Evolutionary conservation across 2,888 invertebrate species (phyloP).

Genomic region (Aelia acuminata): DNA sequence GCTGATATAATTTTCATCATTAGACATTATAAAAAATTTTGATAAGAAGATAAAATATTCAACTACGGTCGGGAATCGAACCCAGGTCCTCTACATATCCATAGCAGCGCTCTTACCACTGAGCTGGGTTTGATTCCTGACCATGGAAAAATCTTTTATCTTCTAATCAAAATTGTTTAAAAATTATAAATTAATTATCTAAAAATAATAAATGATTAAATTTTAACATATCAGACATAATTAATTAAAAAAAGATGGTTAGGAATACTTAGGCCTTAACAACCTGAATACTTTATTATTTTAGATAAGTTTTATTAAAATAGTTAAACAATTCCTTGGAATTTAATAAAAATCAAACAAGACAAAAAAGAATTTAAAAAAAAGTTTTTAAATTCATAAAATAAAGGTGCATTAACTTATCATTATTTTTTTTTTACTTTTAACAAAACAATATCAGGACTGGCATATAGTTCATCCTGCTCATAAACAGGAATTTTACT

Average conservation of each 20-base stretch:
- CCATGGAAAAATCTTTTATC: too few species aligned
- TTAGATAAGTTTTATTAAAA: constrained; percentile 1
- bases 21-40: too few species aligned
- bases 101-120: too few species aligned
- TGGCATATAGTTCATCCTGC: constrained; percentile 76
- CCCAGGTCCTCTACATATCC: too few species aligned
- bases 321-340: not conserved
- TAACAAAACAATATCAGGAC: constrained; percentile 76
- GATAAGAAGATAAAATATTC: too few species aligned
- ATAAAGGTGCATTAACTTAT: not conserved
- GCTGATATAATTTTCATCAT: not conserved
- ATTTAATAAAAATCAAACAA: not conserved
- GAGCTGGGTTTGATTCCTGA: too few species aligned
- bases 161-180: too few species aligned
- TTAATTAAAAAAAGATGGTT: not conserved
- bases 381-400: not conserved
- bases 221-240: too few species aligned
- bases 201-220: too few species aligned
- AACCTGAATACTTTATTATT: not conserved
- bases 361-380: not conserved
- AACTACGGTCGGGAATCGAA: too few species aligned
- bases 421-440: constrained; percentile 68
- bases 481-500: constrained; percentile 72
- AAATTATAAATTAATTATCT: too few species aligned
- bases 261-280: not conserved